Conservation (phyloP, 2,888 invertebrate species). For the Diaprepes abbreviatus region DNA sequence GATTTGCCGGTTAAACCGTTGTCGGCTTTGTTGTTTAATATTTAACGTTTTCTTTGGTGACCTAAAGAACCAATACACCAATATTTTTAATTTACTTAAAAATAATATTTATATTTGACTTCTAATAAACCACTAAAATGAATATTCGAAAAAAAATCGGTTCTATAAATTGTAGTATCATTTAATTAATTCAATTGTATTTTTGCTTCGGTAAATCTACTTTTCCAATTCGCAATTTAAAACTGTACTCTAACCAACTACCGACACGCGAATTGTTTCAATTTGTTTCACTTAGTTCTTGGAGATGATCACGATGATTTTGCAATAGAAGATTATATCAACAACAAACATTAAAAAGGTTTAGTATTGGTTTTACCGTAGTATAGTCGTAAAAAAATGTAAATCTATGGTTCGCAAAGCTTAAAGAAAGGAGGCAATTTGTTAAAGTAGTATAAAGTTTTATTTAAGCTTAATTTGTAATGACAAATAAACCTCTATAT, state of each 20-base stretch:
- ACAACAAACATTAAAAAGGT: background rate
- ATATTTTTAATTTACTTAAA: too few relatives aligned
- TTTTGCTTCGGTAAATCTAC: background rate
- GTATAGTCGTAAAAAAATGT: background rate
- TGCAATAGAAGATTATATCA: background rate
- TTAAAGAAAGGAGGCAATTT: too few relatives aligned
- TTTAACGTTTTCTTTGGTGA: too few relatives aligned
- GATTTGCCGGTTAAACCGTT: too few relatives aligned
- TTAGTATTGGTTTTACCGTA: conserved; percentile 8
- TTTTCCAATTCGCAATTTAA: background rate
- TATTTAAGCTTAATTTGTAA: too few relatives aligned
- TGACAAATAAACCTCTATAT: too few relatives aligned
- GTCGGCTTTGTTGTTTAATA: too few relatives aligned
- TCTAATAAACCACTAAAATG: background rate
- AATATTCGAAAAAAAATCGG: background rate
- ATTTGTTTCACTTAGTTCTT: conserved; percentile 10
- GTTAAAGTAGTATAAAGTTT: too few relatives aligned
- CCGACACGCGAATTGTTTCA: conserved; percentile 2
- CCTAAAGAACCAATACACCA: too few relatives aligned
- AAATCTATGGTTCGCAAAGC: too few relatives aligned
- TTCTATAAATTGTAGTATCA: background rate
- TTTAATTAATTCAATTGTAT: background rate
- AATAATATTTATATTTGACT: too few relatives aligned
- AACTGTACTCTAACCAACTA: conserved; percentile 14
- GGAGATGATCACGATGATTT: background rate